Evolutionary conservation across 1,140 invertebrate species (phyloP), one percentile per base, ranked within the genome.

Genomic region (Scaptomyza pallida): DNA sequence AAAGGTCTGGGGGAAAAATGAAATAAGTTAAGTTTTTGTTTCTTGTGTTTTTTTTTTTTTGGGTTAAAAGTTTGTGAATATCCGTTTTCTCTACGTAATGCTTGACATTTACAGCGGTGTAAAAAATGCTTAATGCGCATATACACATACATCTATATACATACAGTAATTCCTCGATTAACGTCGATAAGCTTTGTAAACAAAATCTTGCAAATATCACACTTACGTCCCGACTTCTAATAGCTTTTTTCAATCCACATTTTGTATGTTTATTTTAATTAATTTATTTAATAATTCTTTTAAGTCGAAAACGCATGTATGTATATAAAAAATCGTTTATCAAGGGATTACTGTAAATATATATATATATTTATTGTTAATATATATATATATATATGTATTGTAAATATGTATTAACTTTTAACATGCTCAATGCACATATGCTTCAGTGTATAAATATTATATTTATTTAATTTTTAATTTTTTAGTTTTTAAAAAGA

Each of bases 81-180:
- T 55, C 56, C n/a, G n/a, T 45, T 55, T 61, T 30, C 6, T 64
- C 41, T 76, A 72, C 70, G 35, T 48, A 43, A 60, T 75, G 78
- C 78, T 57, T 62, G 52, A 70, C 81, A 82, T 82, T 78, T 82
- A 82, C 78, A 82, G 78, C 78, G 70, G 65, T 77, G 55, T 61
- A 69, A 61, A 76, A 63, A 47, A 72, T 77, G 33, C 47, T 54
- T 61, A 26, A 51, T 57, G 23, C 40, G 41, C 54, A 48, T 60
- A 33, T 40, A 33, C 56, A 67, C 80, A 73, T 56, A 55, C 6
- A 5, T 26, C 8, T 30, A 30, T 30, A 30, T 30, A 33, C n/a
- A n/a, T n/a, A n/a, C n/a, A n/a, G n/a, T n/a, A n/a, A n/a, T n/a
- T n/a, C n/a, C n/a, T n/a, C n/a, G n/a, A n/a, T n/a, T n/a, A n/a